Conservation (phyloP, 2,888 invertebrate species). For the Phasia obesa region DNA sequence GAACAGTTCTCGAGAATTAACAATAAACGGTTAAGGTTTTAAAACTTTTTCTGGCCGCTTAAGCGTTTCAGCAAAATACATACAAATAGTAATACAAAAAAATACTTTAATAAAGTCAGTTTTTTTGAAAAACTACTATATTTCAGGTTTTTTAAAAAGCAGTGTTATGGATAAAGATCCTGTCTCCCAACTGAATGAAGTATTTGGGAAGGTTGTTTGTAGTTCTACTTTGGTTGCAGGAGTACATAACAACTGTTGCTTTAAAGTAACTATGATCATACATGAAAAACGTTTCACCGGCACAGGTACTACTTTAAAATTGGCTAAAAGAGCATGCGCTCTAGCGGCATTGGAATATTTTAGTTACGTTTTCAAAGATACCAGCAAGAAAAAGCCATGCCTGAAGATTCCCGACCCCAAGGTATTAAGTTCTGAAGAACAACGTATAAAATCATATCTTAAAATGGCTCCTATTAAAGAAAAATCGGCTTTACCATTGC, state of each 20-base stretch:
- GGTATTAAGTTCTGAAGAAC: neutral
- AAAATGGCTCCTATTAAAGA: neutral
- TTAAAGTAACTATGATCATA: slow-evolving; percentile 9
- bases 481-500: neutral
- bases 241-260: slow-evolving; percentile 55
- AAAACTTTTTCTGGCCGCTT: too few species aligned
- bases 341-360: slow-evolving; percentile 1
- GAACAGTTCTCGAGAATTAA: too few species aligned
- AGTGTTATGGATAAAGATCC: slow-evolving; percentile 11
- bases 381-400: neutral
- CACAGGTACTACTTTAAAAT: slow-evolving; percentile 2
- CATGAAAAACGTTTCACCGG: slow-evolving; percentile 13
- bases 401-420: neutral
- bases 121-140: too few species aligned
- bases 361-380: neutral
- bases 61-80: too few species aligned
- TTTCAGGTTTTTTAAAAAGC: too few species aligned
- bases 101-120: too few species aligned
- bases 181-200: neutral
- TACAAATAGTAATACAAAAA: too few species aligned
- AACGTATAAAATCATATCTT: neutral
- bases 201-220: slow-evolving; percentile 10
- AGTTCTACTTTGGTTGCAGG: slow-evolving; percentile 13
- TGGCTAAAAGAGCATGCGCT: slow-evolving; percentile 32
- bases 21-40: too few species aligned